Evolutionary conservation across 2,113 vertebrate species (phyloP).

Genomic region (Potamarius usumacintae): DNA sequence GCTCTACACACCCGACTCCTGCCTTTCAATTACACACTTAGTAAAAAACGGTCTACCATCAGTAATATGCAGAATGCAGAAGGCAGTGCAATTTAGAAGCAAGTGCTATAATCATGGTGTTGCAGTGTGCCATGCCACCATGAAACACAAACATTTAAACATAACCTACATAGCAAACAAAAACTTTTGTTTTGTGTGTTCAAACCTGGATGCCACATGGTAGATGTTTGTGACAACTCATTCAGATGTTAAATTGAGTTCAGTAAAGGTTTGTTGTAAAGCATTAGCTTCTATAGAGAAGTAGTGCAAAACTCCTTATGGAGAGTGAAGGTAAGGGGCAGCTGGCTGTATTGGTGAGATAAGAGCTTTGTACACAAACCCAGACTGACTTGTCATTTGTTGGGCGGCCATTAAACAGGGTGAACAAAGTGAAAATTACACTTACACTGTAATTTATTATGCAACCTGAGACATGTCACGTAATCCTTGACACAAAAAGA

Average conservation of each 20-base stretch:
- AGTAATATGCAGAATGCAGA: not conserved
- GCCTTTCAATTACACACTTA: not conserved
- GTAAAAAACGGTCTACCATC: not conserved
- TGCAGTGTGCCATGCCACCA: not conserved
- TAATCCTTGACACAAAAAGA: not conserved
- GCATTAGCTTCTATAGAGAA: constrained; percentile 24
- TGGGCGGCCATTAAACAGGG: constrained; percentile 29
- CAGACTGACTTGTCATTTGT: constrained; percentile 39
- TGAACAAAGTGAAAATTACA: constrained; percentile 39
- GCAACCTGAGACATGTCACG: not conserved
- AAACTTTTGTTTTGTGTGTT: not conserved
- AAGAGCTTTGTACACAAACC: constrained; percentile 41
- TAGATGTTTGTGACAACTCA: constrained; percentile 7
- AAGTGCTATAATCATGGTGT: too few species aligned
- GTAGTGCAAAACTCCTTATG: constrained; percentile 35
- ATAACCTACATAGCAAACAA: not conserved
- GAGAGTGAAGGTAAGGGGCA: constrained; percentile 29
- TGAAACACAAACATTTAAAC: not conserved
- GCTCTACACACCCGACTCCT: not conserved
- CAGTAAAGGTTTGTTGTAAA: constrained; percentile 5
- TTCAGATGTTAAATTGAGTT: constrained; percentile 39
- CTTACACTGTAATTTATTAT: constrained; percentile 17
- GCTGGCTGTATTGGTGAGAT: constrained; percentile 52
- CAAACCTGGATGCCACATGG: constrained; percentile 12
- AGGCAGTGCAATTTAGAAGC: too few species aligned